Percentiles rank a stretch among this genome's conserved stretches.
Evolutionary conservation across 2,888 invertebrate genomes (phyloP).

Genomic region (Cheilosia pagana): DNA sequence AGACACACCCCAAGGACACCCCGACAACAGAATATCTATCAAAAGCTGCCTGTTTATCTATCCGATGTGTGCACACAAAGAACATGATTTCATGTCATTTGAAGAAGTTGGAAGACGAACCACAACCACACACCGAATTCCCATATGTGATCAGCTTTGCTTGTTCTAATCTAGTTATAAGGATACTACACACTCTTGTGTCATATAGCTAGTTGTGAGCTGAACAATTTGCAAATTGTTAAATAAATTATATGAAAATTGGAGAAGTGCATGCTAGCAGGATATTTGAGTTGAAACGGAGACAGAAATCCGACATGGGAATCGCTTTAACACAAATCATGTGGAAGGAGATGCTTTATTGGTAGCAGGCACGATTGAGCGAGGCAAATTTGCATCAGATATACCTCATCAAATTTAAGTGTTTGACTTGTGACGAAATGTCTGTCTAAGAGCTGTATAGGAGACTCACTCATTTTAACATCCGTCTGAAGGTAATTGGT

Average conservation of each 20-base stretch:
- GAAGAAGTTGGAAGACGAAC: conserved; percentile 47
- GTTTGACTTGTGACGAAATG: not conserved
- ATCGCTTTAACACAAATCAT: conserved; percentile 9
- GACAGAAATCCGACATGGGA: conserved; percentile 5
- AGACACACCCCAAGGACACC: conserved; percentile 69
- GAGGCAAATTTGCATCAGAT: not conserved
- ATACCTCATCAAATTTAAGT: conserved; percentile 1
- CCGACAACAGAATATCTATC: conserved; percentile 51
- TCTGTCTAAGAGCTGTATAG: no score
- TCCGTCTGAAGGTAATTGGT: no score
- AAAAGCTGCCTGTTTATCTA: conserved; percentile 3
- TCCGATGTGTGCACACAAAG: conserved; percentile 17
- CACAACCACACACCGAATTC: conserved; percentile 21
- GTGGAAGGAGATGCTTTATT: not conserved
- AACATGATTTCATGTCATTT: conserved; percentile 74
- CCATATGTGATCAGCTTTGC: conserved; percentile 53
- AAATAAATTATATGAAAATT: conserved; percentile 70
- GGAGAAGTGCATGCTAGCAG: conserved; percentile 44
- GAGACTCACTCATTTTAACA: no score
- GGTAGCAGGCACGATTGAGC: not conserved
- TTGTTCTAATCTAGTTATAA: conserved; percentile 60
- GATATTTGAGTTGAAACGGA: conserved; percentile 44
- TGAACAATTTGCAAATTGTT: conserved; percentile 68
- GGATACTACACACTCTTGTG: not conserved
- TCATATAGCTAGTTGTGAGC: not conserved